Evolutionary conservation across 1,140 invertebrate genomes (phyloP).

Genomic region (Pseudomyrmex concolor): DNA sequence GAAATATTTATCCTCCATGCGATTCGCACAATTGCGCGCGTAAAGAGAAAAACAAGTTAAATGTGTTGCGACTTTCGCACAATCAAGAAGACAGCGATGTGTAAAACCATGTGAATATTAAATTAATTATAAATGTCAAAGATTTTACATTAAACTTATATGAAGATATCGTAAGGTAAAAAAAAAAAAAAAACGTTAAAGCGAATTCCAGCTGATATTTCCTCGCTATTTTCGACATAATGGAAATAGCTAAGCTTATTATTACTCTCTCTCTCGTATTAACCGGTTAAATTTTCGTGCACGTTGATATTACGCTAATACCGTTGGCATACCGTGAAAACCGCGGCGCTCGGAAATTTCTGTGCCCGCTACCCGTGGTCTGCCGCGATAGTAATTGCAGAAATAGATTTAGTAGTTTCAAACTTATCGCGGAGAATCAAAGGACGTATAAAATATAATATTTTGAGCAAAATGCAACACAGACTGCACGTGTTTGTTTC

Average conservation of each 20-base stretch:
- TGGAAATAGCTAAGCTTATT: conserved; percentile 8
- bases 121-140: too few relatives aligned
- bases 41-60: not conserved
- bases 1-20: conserved; percentile 35
- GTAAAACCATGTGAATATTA: too few relatives aligned
- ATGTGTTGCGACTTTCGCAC: too few relatives aligned
- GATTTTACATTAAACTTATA: too few relatives aligned
- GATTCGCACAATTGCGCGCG: not conserved
- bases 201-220: not conserved
- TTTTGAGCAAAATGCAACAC: too few relatives aligned
- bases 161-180: not conserved
- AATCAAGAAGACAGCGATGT: too few relatives aligned
- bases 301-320: conserved; percentile 24
- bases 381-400: conserved; percentile 17
- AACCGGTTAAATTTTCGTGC: conserved; percentile 22
- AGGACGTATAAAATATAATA: too few relatives aligned
- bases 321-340: conserved; percentile 9
- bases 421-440: conserved; percentile 11
- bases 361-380: not conserved
- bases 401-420: conserved; percentile 24
- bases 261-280: not conserved
- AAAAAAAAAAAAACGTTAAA: not conserved
- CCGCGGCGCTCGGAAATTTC: conserved; percentile 25
- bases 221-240: conserved; percentile 7
- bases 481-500: too few relatives aligned